A percentile compares a stretch with the other conserved stretches of the same genome.
Evolutionary conservation across 2,888 invertebrate species (phyloP).

Genomic region (Tortricodes alternella): DNA sequence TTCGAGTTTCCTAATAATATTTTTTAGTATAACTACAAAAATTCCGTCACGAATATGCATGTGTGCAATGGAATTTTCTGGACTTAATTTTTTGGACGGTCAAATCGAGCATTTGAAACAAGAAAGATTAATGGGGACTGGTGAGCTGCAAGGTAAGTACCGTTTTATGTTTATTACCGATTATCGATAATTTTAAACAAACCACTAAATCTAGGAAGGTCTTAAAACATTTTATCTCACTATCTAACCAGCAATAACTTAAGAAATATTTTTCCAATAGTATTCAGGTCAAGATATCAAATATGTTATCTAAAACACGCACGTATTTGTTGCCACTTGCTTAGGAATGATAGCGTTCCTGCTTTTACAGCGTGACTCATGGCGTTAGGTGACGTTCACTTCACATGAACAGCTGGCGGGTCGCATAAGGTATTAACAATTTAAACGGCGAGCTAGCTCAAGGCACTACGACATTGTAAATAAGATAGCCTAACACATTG

Average conservation of each 20-base stretch:
- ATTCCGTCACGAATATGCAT: constrained; percentile 6
- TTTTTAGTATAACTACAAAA: constrained; percentile 5
- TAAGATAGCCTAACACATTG: not conserved
- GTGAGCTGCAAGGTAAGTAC: constrained; percentile 23
- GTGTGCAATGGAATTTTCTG: not conserved
- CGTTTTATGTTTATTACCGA: constrained; percentile 7
- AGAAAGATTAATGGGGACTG: not conserved
- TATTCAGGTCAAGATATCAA: constrained; percentile 2
- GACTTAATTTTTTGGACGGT: too few species aligned
- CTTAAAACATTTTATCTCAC: not conserved
- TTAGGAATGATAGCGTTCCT: not conserved
- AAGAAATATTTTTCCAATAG: not conserved
- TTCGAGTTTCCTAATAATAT: constrained; percentile 7
- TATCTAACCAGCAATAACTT: not conserved
- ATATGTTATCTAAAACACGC: constrained; percentile 5
- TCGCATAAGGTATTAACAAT: constrained; percentile 32
- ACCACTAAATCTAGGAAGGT: not conserved
- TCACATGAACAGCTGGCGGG: constrained; percentile 32
- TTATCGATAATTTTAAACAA: not conserved
- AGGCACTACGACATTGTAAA: not conserved
- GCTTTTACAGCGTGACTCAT: constrained; percentile 37
- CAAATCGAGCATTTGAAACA: not conserved
- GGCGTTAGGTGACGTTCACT: constrained; percentile 37
- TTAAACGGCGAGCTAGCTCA: constrained; percentile 34
- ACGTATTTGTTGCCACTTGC: constrained; percentile 10